Evolutionary conservation across 2,888 invertebrate species (phyloP).

Genomic region (Andrena praecox): DNA sequence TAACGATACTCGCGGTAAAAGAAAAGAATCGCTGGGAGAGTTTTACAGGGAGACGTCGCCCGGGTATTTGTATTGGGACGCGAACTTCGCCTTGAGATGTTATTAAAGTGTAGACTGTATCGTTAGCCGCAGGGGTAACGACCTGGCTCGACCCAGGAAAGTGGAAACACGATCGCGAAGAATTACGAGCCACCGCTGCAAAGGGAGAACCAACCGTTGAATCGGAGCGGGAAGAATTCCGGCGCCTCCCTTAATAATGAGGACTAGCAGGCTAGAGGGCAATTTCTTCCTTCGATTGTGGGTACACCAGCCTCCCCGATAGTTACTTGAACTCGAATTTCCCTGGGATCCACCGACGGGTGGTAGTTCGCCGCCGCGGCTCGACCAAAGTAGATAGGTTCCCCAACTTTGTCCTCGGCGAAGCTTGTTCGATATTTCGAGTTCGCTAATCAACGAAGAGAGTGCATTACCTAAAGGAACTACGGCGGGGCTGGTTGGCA

Average conservation of each 20-base stretch:
- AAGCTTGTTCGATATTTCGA: conserved; percentile 31
- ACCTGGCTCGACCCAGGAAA: conserved; percentile 13
- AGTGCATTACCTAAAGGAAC: background rate
- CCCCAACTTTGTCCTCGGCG: conserved; percentile 22
- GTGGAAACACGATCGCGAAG: conserved; percentile 32
- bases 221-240: conserved; percentile 2
- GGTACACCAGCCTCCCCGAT: background rate
- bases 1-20: background rate
- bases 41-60: conserved; percentile 7
- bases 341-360: background rate
- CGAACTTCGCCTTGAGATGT: conserved; percentile 25
- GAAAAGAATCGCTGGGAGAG: background rate
- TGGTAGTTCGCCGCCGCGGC: conserved; percentile 16
- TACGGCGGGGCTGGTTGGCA: background rate
- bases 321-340: conserved; percentile 51
- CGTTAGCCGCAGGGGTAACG: conserved; percentile 33
- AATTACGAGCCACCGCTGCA: background rate
- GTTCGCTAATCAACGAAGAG: conserved; percentile 14
- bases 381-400: conserved; percentile 41
- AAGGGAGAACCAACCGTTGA: background rate
- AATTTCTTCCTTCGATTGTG: background rate
- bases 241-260: conserved; percentile 1
- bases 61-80: conserved; percentile 17
- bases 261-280: background rate
- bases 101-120: conserved; percentile 41